phyloP scores from a whole-genome alignment of 1,140 invertebrate species.

The Cydia splendana region DNA sequence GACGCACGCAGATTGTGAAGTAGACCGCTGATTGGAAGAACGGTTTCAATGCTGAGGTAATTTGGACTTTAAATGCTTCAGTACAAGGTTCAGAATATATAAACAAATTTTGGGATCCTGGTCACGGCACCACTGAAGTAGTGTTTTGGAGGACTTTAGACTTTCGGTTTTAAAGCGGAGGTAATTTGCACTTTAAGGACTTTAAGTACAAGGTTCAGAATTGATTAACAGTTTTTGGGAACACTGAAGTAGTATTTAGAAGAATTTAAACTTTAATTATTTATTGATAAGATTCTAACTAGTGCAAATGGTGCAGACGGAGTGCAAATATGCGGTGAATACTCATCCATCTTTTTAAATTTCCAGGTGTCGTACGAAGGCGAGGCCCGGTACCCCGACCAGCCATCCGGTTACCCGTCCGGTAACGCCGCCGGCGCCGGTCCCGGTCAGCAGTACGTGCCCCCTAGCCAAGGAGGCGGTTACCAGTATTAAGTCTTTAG shows the following conservation, averaged over 20 bases:
- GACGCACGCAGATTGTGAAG: slow-evolving; percentile 83
- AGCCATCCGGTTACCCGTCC: slow-evolving; percentile 51
- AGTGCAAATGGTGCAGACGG: too few species aligned
- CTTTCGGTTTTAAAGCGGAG: slow-evolving; percentile 86
- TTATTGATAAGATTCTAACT: too few species aligned
- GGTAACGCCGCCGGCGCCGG: slow-evolving; percentile 41
- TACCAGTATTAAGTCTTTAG: slow-evolving; percentile 78
- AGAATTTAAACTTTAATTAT: too few species aligned
- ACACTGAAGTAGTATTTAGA: too few species aligned
- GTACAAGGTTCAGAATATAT: too few species aligned
- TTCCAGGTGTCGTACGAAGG: slow-evolving; percentile 83
- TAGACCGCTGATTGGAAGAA: slow-evolving; percentile 90
- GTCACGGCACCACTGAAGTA: too few species aligned
- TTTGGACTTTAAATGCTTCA: not conserved
- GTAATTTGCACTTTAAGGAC: slow-evolving; percentile 36
- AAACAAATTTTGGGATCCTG: too few species aligned
- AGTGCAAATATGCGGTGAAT: not conserved
- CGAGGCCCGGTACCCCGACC: slow-evolving; percentile 79
- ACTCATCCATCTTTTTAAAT: slow-evolving; percentile 22
- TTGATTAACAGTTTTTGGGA: too few species aligned
- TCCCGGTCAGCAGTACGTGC: slow-evolving; percentile 59
- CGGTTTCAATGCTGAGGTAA: slow-evolving; percentile 87
- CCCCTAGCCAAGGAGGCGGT: slow-evolving; percentile 74
- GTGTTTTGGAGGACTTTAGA: too few species aligned
- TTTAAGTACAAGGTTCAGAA: too few species aligned